Evolutionary conservation across 35 echinoderm and acorn worm genomes (phyloP).

Genomic region (Lytechinus variegatus): DNA sequence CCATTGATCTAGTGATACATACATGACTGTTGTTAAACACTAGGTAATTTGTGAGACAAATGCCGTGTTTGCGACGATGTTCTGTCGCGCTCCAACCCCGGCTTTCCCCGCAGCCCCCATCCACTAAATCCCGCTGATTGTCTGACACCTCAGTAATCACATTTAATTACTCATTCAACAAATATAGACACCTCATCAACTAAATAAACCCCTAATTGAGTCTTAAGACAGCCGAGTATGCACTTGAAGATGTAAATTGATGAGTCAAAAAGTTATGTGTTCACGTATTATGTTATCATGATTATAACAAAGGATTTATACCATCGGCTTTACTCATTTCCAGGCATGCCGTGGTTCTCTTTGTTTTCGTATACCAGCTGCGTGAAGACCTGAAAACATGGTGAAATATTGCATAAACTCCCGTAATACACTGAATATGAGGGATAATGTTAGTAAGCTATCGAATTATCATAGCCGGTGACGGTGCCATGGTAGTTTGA

Average conservation of each 20-base stretch:
- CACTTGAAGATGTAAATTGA: background rate
- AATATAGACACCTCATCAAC: background rate
- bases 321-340: background rate
- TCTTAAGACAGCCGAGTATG: background rate
- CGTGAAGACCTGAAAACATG: background rate
- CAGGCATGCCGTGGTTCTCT: background rate
- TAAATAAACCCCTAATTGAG: background rate
- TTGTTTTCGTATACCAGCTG: background rate
- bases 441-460: background rate
- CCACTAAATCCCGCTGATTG: background rate
- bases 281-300: background rate
- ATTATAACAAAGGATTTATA: background rate
- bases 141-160: background rate
- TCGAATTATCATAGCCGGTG: background rate
- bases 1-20: background rate
- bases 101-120: background rate
- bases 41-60: background rate
- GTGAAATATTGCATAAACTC: background rate
- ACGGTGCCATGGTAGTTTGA: too few relatives aligned
- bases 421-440: background rate
- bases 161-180: conserved; percentile 25
- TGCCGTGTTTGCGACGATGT: background rate
- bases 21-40: background rate
- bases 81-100: background rate
- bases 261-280: background rate